phyloP scores from a whole-genome alignment of 2,113 vertebrate genomes.

The Mastomys coucha region DNA sequence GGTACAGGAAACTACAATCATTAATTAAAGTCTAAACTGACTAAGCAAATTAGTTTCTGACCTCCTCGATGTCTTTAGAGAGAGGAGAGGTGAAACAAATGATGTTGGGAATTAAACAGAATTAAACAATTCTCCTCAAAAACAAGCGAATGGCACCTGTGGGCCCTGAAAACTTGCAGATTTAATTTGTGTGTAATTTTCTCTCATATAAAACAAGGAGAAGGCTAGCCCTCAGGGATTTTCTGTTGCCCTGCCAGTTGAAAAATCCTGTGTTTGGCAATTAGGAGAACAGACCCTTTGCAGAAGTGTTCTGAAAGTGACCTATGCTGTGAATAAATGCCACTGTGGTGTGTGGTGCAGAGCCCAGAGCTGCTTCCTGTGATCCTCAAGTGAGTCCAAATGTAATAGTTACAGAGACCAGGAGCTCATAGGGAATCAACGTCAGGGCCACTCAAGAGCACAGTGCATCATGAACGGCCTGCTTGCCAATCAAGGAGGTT shows the following conservation, averaged over 20 bases:
- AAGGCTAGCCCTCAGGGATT: not conserved
- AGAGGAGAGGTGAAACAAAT: not conserved
- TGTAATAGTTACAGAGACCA: not conserved
- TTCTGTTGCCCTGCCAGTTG: not conserved
- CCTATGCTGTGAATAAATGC: not conserved
- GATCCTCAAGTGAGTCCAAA: not conserved
- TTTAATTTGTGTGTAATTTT: not conserved
- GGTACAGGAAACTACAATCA: not conserved
- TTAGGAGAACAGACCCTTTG: not conserved
- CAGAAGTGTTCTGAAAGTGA: not conserved
- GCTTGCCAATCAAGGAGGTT: not conserved
- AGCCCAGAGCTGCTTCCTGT: not conserved
- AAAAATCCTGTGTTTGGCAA: not conserved
- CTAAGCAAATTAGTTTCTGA: not conserved
- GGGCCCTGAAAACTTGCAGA: not conserved
- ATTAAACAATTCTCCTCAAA: constrained; percentile 28
- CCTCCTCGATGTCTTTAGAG: not conserved
- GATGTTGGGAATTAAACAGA: not conserved
- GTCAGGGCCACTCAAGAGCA: not conserved
- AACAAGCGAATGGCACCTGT: not conserved
- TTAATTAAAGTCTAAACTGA: not conserved
- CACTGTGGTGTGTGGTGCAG: not conserved
- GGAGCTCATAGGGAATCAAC: not conserved
- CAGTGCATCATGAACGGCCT: not conserved
- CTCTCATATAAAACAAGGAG: not conserved